Evolutionary conservation across 1,140 invertebrate genomes (phyloP).

Genomic region (Helicoverpa armigera): DNA sequence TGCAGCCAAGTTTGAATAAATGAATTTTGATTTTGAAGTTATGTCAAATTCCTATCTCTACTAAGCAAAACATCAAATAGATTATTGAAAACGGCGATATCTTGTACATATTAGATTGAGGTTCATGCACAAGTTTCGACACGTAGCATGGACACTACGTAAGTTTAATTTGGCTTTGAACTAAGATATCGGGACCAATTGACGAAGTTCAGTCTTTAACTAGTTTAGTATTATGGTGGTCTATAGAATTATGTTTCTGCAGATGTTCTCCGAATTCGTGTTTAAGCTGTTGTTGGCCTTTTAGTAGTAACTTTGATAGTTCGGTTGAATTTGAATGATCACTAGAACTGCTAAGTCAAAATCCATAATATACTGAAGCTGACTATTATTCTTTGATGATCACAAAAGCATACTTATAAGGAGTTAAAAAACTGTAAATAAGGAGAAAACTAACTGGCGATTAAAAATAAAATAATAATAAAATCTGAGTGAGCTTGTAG

Average conservation of each 20-base stretch:
- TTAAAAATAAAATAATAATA: background rate
- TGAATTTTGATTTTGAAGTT: too few species aligned
- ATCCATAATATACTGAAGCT: too few species aligned
- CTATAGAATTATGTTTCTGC: too few species aligned
- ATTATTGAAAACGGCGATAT: too few species aligned
- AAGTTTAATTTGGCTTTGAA: constrained; percentile 32
- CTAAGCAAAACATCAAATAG: too few species aligned
- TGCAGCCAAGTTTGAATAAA: too few species aligned
- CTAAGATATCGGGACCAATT: constrained; percentile 10
- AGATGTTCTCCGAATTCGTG: background rate
- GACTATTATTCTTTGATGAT: too few species aligned
- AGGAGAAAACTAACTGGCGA: too few species aligned
- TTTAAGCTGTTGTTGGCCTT: background rate
- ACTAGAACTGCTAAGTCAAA: too few species aligned
- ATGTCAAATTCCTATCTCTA: too few species aligned
- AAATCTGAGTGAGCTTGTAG: background rate
- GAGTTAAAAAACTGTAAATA: too few species aligned
- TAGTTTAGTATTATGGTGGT: constrained; percentile 27
- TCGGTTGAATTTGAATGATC: background rate
- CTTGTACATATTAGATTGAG: background rate
- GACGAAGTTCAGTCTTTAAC: constrained; percentile 8
- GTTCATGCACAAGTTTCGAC: background rate
- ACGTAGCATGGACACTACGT: background rate
- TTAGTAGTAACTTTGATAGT: background rate
- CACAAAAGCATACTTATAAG: too few species aligned